Base-by-base conservation (phyloP, 2,113 vertebrate species). In the Spizaetus ornatus region DNA sequence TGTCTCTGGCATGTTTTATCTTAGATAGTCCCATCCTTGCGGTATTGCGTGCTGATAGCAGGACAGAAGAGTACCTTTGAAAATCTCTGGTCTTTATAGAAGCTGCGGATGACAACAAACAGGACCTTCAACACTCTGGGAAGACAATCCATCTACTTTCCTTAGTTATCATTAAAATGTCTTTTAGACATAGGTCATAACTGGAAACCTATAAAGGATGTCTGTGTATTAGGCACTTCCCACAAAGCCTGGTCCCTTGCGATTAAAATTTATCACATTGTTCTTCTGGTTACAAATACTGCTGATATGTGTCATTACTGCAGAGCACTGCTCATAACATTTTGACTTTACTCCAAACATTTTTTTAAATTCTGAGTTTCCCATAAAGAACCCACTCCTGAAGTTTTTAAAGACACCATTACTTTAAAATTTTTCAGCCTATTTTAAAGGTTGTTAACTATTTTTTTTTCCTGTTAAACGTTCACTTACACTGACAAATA, bases 121-220 rank as follows among this genome's bases (percentile, higher is more conserved):
- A 98, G 98, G 98, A 96, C 98, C 98, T 98, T 99, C 99, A 99
- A 98, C 99, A 99, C 98, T 95, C 98, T 91, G 95, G 96, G 97
- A 98, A 92, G 96, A 98, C 98, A 98, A 99, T 99, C 98, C 98
- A 98, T 98, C 97, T 98, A 94, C 97, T 98, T 98, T 98, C 98
- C 96, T 97, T 97, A 98, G 98, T 99, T 99, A 99, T 99, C 99
- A 97, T 96, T 97, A 98, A 98, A 98, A 98, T 98, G 98, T 98
- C 98, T 98, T 98, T 98, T 88, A 98, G 98, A 98, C 96, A 10
- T 98, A 98, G 98, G 98, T 98, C 98, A 98, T 98, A 98, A 98
- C 98, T 98, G 98, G 98, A 98, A 98, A 98, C 97, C 98, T 98
- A 98, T 98, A 98, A 99, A 98, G 97, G 97, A 97, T 98, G 97